A percentile compares a stretch with the other conserved stretches of the same genome.
Evolutionary conservation across 92 coral and sea anemone species (phyloP).

Genomic region (Diadumene lineata): DNA sequence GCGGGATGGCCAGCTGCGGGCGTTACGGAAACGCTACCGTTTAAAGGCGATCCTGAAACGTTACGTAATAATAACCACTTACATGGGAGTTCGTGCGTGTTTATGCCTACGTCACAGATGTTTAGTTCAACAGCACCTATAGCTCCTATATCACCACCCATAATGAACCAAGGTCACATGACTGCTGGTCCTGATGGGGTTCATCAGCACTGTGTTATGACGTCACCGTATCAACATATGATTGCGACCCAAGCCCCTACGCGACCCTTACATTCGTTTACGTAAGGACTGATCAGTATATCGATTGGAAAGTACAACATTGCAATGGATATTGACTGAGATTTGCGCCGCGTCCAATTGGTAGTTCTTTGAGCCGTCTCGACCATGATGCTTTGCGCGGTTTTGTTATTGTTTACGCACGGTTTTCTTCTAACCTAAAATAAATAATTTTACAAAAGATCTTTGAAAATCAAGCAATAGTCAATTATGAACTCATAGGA

Average conservation of each 20-base stretch:
- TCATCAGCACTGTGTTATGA: slow-evolving; percentile 88
- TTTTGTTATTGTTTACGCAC: too few relatives aligned
- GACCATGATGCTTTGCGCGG: too few relatives aligned
- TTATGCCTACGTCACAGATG: slow-evolving; percentile 85
- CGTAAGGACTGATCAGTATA: slow-evolving; percentile 24
- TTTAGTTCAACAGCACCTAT: slow-evolving; percentile 68
- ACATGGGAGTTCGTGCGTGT: slow-evolving; percentile 72
- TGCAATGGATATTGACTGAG: not conserved
- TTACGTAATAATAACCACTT: slow-evolving; percentile 28
- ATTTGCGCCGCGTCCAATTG: not conserved
- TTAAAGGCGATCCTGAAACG: slow-evolving; percentile 40
- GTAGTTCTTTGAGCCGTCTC: too few relatives aligned
- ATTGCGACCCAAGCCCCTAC: slow-evolving; percentile 41
- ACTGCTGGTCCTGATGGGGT: slow-evolving; percentile 74
- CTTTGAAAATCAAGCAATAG: too few relatives aligned
- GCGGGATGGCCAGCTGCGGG: slow-evolving; percentile 51
- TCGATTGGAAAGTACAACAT: not conserved
- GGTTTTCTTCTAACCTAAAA: too few relatives aligned
- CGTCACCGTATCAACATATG: slow-evolving; percentile 71
- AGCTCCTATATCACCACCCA: slow-evolving; percentile 69
- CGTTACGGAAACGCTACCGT: slow-evolving; percentile 41
- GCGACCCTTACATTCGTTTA: slow-evolving; percentile 61
- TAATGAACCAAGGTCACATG: slow-evolving; percentile 61
- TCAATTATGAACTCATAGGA: too few relatives aligned
- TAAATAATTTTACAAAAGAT: too few relatives aligned